These are phyloP conservation scores for Eupithecia tripunctaria DNA, from an alignment of 2,888 invertebrate genomes.

Conservation along the genomic window DNA sequence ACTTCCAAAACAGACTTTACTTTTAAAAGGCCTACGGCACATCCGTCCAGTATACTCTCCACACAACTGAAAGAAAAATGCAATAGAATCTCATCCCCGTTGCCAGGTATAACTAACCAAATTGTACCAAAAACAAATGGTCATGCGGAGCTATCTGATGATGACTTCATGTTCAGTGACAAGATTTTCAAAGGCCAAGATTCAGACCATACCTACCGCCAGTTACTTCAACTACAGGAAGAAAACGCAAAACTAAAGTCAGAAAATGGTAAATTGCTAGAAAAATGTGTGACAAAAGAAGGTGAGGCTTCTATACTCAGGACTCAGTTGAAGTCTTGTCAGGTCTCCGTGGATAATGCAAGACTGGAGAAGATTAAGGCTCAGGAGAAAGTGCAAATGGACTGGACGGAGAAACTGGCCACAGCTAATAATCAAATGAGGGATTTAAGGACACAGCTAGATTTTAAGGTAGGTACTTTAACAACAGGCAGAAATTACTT, in stretches of 20 bases:
- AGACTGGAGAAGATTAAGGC: conserved; percentile 72
- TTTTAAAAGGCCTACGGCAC: conserved; percentile 68
- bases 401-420: conserved; percentile 79
- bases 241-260: conserved; percentile 74
- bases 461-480: conserved; percentile 78
- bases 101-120: conserved; percentile 70
- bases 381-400: conserved; percentile 77
- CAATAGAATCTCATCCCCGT: conserved; percentile 70
- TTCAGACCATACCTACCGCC: conserved; percentile 63
- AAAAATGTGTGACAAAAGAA: conserved; percentile 83
- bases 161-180: conserved; percentile 67
- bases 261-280: conserved; percentile 74
- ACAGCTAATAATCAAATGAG: conserved; percentile 70
- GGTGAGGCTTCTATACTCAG: conserved; percentile 84
- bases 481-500: background rate
- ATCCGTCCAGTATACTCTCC: conserved; percentile 54
- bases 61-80: conserved; percentile 70
- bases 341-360: conserved; percentile 73
- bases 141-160: conserved; percentile 54
- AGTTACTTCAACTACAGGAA: conserved; percentile 69
- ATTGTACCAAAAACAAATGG: conserved; percentile 50
- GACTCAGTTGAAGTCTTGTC: conserved; percentile 79
- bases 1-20: conserved; percentile 63
- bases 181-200: conserved; percentile 66
- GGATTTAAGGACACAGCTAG: conserved; percentile 80